Evolutionary conservation across 1,140 invertebrate genomes (phyloP).

Genomic region (Drosophila quadrilineata): DNA sequence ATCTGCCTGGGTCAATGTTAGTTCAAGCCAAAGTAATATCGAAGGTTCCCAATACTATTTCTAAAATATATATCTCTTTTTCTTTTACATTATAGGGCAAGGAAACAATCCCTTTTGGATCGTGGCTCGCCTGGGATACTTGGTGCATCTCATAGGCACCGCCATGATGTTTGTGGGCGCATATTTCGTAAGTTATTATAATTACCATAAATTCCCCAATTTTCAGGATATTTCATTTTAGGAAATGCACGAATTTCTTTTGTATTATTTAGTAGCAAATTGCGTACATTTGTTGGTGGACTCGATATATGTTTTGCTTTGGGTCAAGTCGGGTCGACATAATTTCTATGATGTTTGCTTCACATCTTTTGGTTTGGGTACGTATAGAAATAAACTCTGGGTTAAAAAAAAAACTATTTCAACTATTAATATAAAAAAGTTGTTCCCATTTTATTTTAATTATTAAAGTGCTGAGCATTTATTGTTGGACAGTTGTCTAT

Average conservation of each 20-base stretch:
- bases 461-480: constrained; percentile 22
- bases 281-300: no score
- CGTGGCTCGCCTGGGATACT: constrained; percentile 14
- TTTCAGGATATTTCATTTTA: not conserved
- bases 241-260: constrained; percentile 1
- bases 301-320: no score
- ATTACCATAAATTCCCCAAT: no score
- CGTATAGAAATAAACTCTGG: no score
- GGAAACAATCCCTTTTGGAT: not conserved
- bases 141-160: constrained; percentile 38
- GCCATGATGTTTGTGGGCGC: constrained; percentile 29
- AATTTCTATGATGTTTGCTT: no score
- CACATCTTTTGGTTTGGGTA: no score
- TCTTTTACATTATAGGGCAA: not conserved
- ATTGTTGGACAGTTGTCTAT: constrained; percentile 35
- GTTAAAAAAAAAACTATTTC: no score
- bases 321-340: no score
- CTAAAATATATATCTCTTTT: not conserved
- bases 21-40: not conserved
- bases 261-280: constrained; percentile 3
- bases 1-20: constrained; percentile 35
- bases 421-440: no score
- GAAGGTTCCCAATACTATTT: no score
- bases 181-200: constrained; percentile 16
- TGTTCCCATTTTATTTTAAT: not conserved